Evolutionary conservation across 2,888 invertebrate genomes (phyloP).

Genomic region (Esperia sulphurella): DNA sequence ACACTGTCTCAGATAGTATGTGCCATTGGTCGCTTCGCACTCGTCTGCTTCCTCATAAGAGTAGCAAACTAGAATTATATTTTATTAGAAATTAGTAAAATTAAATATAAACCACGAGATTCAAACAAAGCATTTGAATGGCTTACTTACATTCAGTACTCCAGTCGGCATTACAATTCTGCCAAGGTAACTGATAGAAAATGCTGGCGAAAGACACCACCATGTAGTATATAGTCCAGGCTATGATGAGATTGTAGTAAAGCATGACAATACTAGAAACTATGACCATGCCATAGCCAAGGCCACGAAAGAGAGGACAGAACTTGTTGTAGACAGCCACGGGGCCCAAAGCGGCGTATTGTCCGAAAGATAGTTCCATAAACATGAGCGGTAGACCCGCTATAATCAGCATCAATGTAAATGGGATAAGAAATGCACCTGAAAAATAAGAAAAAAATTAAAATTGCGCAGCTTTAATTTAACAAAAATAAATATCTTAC

Average conservation of each 20-base stretch:
- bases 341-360: conserved; percentile 88
- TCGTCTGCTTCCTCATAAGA: conserved; percentile 83
- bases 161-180: conserved; percentile 84
- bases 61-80: conserved; percentile 79
- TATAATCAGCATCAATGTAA: conserved; percentile 88
- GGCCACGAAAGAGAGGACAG: conserved; percentile 86
- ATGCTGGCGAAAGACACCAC: conserved; percentile 80
- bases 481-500: too few species aligned
- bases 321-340: conserved; percentile 90
- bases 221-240: conserved; percentile 89
- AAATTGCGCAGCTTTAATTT: too few species aligned
- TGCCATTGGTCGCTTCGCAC: conserved; percentile 80
- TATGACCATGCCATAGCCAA: conserved; percentile 87
- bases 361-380: conserved; percentile 91
- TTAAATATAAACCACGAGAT: background rate
- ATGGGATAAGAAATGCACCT: conserved; percentile 92
- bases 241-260: conserved; percentile 87
- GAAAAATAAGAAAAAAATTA: conserved; percentile 27
- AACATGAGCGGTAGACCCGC: conserved; percentile 91
- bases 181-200: conserved; percentile 84
- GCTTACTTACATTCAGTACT: conserved; percentile 80
- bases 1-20: conserved; percentile 82
- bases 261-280: conserved; percentile 87
- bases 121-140: background rate
- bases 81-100: background rate